Base-by-base conservation (phyloP, 2,797 vertebrate species). In the Ibycter americanus region DNA sequence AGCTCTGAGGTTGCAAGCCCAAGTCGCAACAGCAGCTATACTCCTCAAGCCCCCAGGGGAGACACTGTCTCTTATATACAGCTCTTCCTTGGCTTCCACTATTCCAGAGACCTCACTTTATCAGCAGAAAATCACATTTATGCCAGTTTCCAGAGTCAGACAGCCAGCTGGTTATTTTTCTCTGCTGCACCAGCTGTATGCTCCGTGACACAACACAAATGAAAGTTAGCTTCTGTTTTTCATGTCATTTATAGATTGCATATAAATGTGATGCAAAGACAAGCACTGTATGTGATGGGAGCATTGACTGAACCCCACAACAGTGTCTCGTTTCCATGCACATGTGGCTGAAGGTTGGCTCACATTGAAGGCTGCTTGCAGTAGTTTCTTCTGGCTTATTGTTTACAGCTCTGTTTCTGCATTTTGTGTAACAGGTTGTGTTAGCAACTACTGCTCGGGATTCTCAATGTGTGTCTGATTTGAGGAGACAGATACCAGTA, bases 251-350 rank as follows among this genome's bases (percentile, higher is more conserved):
- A 40, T 29, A 71, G 73, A 58, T 7, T 40, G 22, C 1, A 3
- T 32, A 46, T 34, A 61, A 32, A 36, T 16, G 10, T 0, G 0
- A 83, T 21, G 44, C 31, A 63, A 89, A 85, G 46, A 65, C 8
- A 58, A 89, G 42, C 46, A 10, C 15, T 49, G 19, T 9, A 17
- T 21, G 16, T 13, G 42, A 19, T 15, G 42, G 44, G 32, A 87
- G 19, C 1, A 4, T 5, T 87, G 74, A 25, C 2, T n/a, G 54
- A 72, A 77, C 11, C 40, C 44, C 29, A 17, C 31, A 52, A 11
- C 0, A 0, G 15, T 21, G 38, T 80, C 51, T 46, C 0, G 0
- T 47, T 62, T 25, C 17, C 34, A 4, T 8, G 40, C 44, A 46
- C 15, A 6, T 9, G 46, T 15, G 70, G 52, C 73, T 34, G 44